Percentiles rank a stretch among this genome's conserved stretches.
These are phyloP conservation scores for Sarcophilus harrisii DNA, from an alignment of 2,797 vertebrate genomes.

Conservation along the genomic window DNA sequence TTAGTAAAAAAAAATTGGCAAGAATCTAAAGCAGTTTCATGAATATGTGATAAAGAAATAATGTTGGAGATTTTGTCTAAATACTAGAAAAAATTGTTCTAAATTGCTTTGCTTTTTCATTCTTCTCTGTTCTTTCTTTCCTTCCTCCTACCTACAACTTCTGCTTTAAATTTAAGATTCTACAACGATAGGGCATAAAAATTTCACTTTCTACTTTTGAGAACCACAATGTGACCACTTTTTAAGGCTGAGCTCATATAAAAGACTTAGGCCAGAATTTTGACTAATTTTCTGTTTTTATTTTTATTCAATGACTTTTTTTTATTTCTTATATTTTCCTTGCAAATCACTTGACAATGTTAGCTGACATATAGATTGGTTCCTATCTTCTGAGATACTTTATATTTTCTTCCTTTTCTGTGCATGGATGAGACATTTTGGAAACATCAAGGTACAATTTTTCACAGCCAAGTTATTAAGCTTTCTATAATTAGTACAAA, in stretches of 20 bases:
- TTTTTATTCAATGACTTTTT: conserved; percentile 58
- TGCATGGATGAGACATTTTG: conserved; percentile 12
- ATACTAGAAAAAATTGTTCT: conserved; percentile 4
- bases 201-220: background rate
- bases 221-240: conserved; percentile 4
- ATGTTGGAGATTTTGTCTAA: background rate
- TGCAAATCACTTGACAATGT: background rate
- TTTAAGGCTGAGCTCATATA: conserved; percentile 16
- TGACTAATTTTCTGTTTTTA: conserved; percentile 18
- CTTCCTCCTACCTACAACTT: background rate
- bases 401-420: conserved; percentile 53
- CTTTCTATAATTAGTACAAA: conserved; percentile 45
- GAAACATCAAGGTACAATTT: conserved; percentile 21
- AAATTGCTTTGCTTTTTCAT: background rate
- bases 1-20: background rate
- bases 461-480: background rate
- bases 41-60: background rate
- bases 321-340: conserved; percentile 25
- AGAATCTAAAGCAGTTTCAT: background rate
- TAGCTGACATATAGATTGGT: background rate
- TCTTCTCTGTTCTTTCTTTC: conserved; percentile 15
- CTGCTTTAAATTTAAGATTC: background rate
- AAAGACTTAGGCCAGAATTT: background rate
- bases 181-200: conserved; percentile 12
- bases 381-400: conserved; percentile 13